Conservation (phyloP, 23 tunicate genomes). For the Ascidia mentula region DNA sequence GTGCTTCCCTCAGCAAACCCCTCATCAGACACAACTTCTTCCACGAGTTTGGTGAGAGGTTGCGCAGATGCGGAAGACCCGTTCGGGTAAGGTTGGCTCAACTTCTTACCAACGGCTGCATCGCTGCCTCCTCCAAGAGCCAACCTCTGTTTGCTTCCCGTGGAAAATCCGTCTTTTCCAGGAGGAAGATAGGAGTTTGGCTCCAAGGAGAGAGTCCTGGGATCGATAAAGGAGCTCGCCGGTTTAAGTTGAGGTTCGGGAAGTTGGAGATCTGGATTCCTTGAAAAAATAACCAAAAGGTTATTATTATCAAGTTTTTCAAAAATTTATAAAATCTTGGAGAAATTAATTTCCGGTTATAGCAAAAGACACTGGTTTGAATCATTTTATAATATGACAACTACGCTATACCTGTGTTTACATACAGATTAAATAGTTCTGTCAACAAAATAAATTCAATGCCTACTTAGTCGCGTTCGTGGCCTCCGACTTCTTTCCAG, state of each 20-base stretch:
- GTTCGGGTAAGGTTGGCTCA: conserved; percentile 70
- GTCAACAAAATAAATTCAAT: background rate
- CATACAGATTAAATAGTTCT: background rate
- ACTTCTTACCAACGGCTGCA: conserved; percentile 61
- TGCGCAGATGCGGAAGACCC: background rate
- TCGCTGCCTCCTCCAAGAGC: conserved; percentile 40
- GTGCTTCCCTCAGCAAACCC: conserved; percentile 79
- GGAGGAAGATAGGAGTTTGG: conserved; percentile 45
- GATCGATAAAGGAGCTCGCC: conserved; percentile 57
- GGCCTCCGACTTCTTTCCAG: background rate
- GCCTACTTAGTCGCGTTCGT: background rate
- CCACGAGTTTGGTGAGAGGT: conserved; percentile 13
- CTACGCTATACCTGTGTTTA: background rate
- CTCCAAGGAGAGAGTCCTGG: conserved; percentile 69
- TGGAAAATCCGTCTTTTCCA: conserved; percentile 23
- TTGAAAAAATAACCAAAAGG: background rate
- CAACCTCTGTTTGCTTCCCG: conserved; percentile 12
- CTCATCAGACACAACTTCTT: conserved; percentile 64
- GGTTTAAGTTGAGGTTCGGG: conserved; percentile 19
- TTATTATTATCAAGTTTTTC: too few species aligned
- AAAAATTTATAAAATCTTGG: background rate
- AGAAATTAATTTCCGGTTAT: background rate
- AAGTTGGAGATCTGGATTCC: background rate
- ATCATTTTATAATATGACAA: too few species aligned
- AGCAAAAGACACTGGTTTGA: too few species aligned